Base-by-base conservation (phyloP, 2,888 invertebrate species). In the Labia minor region DNA sequence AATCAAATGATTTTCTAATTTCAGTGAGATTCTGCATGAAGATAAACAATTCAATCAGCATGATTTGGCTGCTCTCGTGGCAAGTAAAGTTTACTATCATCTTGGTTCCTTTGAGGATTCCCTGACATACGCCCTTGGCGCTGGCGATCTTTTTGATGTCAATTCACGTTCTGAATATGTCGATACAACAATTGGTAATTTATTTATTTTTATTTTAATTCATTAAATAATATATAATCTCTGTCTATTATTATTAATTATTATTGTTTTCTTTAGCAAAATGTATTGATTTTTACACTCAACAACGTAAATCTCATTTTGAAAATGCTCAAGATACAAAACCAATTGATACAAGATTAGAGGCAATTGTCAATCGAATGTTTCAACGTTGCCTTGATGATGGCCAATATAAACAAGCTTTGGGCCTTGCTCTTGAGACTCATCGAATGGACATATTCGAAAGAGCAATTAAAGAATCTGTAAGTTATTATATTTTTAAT, bases 11-110 rank as follows among this genome's bases (percentile, higher is more conserved):
- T n/a, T n/a, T n/a, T n/a, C 67, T 33, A 65, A 21, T 72, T 78
- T 65, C 73, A 87, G 87, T 74, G 98, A 99, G 81, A 92, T 94
- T 76, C 82, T 99, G 21, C 93, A 96, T 75, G 98, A 98, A 80
- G 95, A 97, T 75, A 87, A 90, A 75, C 82, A 81, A 37, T 91
- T 99, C 78, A 85, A 86, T 37, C 91, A 96, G 75, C 90, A 93
- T 74, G 89, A 95, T 74, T 80, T 97, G 66, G 98, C 99, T 65
- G 97, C 98, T 21, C 83, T 99, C 72, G 94, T 99, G 3, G 97
- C 96, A 4, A 98, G 97, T 72, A 99, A 99, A 80, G 95, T 97
- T 0, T 97, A 97, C 76, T 98, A 97, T 78, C 97, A 99, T 78
- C 82, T 99, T 71, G 97, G 97, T 33, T 92, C 96, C 0, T 98